These are phyloP conservation scores for Limnothrissa miodon DNA, from an alignment of 2,113 vertebrate species.

Conservation along the genomic window DNA sequence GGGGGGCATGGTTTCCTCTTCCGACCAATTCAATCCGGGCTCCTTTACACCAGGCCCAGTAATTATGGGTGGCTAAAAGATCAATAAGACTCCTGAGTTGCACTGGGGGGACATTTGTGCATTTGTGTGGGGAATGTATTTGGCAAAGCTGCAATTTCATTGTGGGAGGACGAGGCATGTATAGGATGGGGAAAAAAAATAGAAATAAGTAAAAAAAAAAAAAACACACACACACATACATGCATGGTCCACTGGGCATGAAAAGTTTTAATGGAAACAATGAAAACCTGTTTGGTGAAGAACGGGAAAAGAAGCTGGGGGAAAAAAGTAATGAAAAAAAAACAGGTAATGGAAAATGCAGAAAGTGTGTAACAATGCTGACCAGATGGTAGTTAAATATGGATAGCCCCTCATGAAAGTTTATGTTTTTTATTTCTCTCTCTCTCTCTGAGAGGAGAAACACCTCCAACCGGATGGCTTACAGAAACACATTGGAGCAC, in stretches of 20 bases:
- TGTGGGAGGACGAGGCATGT: not conserved
- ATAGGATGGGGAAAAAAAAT: conserved; percentile 21
- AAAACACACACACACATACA: not conserved
- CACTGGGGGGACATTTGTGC: not conserved
- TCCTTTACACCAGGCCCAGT: not conserved
- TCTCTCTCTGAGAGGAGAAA: not conserved
- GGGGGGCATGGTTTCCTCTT: not conserved
- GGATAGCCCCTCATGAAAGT: conserved; percentile 11
- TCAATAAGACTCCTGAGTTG: conserved; percentile 28
- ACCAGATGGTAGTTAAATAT: conserved; percentile 40
- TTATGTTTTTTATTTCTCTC: not conserved
- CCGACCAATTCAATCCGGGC: conserved; percentile 27
- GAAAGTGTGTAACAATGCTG: conserved; percentile 38
- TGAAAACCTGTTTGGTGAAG: not conserved
- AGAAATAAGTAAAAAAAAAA: not conserved
- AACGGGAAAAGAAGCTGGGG: not conserved
- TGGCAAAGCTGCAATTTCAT: not conserved
- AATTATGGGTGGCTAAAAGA: conserved; percentile 30
- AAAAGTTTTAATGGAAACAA: conserved; percentile 1
- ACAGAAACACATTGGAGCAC: not conserved
- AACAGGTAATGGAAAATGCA: conserved; percentile 22
- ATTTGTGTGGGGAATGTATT: not conserved
- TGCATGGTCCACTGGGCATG: not conserved
- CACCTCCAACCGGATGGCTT: not conserved
- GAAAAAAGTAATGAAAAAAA: not conserved